These are phyloP conservation scores for Ceyx erithaca DNA, from an alignment of 2,797 vertebrate species.

Conservation along the genomic window DNA sequence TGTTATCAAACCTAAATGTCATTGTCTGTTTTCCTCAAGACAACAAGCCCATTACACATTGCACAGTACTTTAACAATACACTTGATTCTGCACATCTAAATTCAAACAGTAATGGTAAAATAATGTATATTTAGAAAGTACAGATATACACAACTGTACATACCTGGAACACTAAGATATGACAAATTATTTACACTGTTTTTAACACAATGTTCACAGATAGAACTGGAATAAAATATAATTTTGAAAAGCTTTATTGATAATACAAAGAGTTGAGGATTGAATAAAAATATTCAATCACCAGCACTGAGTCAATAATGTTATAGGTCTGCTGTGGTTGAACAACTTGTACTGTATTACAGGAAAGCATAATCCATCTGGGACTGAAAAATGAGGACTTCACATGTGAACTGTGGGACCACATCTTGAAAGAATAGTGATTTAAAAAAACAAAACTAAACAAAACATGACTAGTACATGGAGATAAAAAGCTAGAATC, in stretches of 20 bases:
- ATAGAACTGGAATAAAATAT: neutral
- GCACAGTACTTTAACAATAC: neutral
- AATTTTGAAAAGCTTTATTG: neutral
- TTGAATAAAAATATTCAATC: neutral
- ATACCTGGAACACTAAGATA: neutral
- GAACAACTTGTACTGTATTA: neutral
- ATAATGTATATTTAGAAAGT: neutral
- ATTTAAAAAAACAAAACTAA: neutral
- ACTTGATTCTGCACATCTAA: neutral
- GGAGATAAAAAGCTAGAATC: neutral
- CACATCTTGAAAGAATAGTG: neutral
- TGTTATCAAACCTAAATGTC: neutral
- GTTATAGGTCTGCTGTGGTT: neutral
- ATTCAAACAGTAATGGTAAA: neutral
- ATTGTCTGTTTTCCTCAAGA: neutral
- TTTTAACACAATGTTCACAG: neutral
- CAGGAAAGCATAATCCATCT: neutral
- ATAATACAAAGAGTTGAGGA: neutral
- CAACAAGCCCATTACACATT: neutral
- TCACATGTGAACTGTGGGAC: neutral
- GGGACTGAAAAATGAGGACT: neutral
- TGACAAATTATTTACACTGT: neutral
- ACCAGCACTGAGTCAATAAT: neutral
- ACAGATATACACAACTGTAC: neutral
- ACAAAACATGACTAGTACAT: neutral